Conservation (phyloP, 2,113 vertebrate species). For the Takifugu bimaculatus region DNA sequence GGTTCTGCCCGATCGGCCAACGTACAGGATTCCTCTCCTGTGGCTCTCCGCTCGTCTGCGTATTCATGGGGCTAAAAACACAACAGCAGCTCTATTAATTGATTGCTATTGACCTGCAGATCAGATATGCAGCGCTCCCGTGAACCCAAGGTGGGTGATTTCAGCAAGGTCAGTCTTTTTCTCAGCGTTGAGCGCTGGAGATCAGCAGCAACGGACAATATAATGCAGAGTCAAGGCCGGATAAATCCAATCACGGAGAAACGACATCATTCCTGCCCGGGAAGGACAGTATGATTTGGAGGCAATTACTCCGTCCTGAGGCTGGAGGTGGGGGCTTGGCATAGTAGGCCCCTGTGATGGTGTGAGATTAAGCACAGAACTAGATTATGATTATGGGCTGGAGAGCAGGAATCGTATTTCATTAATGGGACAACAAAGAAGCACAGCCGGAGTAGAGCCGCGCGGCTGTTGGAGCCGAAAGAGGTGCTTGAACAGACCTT, state of each 20-base stretch:
- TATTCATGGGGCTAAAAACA: slow-evolving; percentile 27
- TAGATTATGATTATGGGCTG: not conserved
- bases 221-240: slow-evolving; percentile 60
- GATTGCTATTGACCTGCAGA: slow-evolving; percentile 37
- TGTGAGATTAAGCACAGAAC: slow-evolving; percentile 25
- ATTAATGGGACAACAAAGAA: slow-evolving; percentile 6
- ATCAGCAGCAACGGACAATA: slow-evolving; percentile 54
- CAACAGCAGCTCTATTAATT: slow-evolving; percentile 14
- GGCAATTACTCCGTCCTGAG: slow-evolving; percentile 57
- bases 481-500: too few relatives aligned
- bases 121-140: slow-evolving; percentile 11
- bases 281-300: slow-evolving; percentile 70
- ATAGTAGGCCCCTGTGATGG: slow-evolving; percentile 35
- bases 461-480: too few relatives aligned
- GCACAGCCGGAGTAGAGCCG: too few relatives aligned
- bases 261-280: slow-evolving; percentile 48
- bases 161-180: slow-evolving; percentile 61
- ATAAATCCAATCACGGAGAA: slow-evolving; percentile 58
- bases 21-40: not conserved
- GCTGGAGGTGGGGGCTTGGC: slow-evolving; percentile 52
- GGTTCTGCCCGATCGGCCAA: too few relatives aligned
- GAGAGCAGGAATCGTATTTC: slow-evolving; percentile 9
- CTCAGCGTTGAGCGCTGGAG: slow-evolving; percentile 55
- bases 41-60: not conserved
- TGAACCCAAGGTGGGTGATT: slow-evolving; percentile 28